Evolutionary conservation across 2,888 invertebrate genomes (phyloP).

Genomic region (Gastracanthus pulcherrimus): DNA sequence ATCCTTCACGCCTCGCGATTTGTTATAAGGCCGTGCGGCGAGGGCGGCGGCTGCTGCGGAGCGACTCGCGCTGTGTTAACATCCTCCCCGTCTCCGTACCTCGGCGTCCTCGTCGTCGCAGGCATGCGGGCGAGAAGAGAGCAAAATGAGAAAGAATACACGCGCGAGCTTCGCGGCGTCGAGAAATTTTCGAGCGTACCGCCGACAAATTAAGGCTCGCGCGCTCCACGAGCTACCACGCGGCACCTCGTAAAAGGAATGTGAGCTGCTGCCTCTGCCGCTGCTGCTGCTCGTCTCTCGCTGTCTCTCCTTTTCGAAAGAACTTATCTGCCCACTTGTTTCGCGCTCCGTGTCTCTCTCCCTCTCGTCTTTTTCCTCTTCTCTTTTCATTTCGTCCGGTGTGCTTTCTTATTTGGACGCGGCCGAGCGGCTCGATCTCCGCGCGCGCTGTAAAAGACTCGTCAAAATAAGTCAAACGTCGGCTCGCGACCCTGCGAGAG

Average conservation of each 20-base stretch:
- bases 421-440: not conserved
- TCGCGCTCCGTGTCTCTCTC: not conserved
- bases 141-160: not conserved
- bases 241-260: slow-evolving; percentile 20
- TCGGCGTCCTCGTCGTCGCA: not conserved
- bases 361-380: not conserved
- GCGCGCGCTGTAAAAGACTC: slow-evolving; percentile 35
- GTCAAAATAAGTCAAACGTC: slow-evolving; percentile 30
- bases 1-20: slow-evolving; percentile 44
- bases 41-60: not conserved
- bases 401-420: not conserved
- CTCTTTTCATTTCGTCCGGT: not conserved
- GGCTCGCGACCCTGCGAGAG: too few relatives aligned
- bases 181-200: slow-evolving; percentile 14
- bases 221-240: slow-evolving; percentile 8
- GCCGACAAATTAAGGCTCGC: slow-evolving; percentile 9
- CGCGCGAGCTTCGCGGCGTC: not conserved
- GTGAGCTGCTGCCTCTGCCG: too few relatives aligned
- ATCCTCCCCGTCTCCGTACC: not conserved
- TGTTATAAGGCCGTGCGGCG: slow-evolving; percentile 14
- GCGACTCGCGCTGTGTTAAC: slow-evolving; percentile 27
- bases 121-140: not conserved
- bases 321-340: not conserved
- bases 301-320: not conserved
- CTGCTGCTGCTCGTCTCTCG: too few relatives aligned